phyloP scores from a whole-genome alignment of 2,113 vertebrate genomes.

The Osmerus eperlanus region DNA sequence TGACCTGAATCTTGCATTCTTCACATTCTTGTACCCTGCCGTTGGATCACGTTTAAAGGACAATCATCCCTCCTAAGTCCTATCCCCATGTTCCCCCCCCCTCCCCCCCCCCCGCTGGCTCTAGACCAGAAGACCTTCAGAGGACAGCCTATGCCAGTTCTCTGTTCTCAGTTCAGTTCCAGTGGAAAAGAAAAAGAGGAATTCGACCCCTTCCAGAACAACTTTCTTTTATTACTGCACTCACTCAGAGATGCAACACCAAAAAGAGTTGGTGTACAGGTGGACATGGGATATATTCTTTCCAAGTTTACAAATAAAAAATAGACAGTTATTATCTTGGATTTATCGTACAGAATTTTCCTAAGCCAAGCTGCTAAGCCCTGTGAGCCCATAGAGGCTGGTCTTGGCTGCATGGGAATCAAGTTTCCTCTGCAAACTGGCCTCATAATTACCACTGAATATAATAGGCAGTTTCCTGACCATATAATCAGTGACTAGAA shows the following conservation, averaged over 20 bases:
- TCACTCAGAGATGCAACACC: no score
- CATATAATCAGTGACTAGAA: slow-evolving; percentile 7
- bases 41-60: slow-evolving; percentile 54
- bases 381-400: background rate
- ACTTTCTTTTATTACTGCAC: no score
- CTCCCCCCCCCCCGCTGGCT: slow-evolving; percentile 45
- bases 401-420: background rate
- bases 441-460: slow-evolving; percentile 1
- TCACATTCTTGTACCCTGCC: slow-evolving; percentile 2
- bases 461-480: slow-evolving; percentile 8
- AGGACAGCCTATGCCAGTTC: slow-evolving; percentile 46
- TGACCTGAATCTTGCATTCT: slow-evolving; percentile 11
- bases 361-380: background rate
- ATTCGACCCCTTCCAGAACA: no score
- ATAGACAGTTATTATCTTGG: no score
- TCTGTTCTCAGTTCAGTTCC: slow-evolving; percentile 56
- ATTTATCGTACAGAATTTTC: no score
- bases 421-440: background rate
- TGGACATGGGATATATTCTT: no score
- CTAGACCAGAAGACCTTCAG: slow-evolving; percentile 44
- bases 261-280: no score
- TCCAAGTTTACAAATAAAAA: no score
- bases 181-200: background rate
- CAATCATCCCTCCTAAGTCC: slow-evolving; percentile 45
- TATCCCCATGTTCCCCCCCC: slow-evolving; percentile 17